phyloP scores from a whole-genome alignment of 2,113 vertebrate genomes.

The Brachyhypopomus occidentalis region DNA sequence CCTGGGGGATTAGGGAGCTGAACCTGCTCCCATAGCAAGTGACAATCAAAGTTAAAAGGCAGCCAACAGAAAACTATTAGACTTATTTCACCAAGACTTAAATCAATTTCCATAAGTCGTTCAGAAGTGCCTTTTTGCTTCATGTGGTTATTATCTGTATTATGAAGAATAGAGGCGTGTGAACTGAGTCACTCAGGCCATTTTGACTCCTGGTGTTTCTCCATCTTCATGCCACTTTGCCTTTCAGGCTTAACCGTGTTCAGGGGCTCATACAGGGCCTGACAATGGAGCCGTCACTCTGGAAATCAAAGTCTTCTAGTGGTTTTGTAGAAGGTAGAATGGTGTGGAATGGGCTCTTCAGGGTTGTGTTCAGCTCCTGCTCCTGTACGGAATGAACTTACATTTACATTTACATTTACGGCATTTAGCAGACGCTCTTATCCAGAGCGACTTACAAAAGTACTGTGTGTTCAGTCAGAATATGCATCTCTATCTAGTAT shows the following conservation, averaged over 20 bases:
- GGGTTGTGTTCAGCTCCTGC: background rate
- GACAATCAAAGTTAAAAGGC: conserved; percentile 22
- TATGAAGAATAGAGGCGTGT: conserved; percentile 22
- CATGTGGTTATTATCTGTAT: conserved; percentile 51
- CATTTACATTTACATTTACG: no score
- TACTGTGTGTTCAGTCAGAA: no score
- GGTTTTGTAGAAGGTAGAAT: background rate
- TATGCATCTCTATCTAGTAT: no score
- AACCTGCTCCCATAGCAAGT: conserved; percentile 21
- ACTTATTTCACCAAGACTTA: conserved; percentile 60
- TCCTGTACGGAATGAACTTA: no score
- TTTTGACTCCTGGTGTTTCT: conserved; percentile 1
- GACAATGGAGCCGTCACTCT: conserved; percentile 8
- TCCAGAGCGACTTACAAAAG: no score
- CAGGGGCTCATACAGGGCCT: background rate
- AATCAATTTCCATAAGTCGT: conserved; percentile 65
- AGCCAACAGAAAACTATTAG: conserved; percentile 38
- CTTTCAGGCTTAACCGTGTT: background rate
- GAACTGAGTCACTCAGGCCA: conserved; percentile 37
- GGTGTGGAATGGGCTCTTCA: no score
- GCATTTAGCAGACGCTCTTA: no score
- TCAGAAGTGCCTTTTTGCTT: conserved; percentile 53
- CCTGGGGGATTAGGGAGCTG: conserved; percentile 28
- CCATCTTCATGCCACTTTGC: background rate
- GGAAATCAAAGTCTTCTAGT: background rate